Conservation (phyloP, 2,113 vertebrate genomes). For the Nipponia nippon region DNA sequence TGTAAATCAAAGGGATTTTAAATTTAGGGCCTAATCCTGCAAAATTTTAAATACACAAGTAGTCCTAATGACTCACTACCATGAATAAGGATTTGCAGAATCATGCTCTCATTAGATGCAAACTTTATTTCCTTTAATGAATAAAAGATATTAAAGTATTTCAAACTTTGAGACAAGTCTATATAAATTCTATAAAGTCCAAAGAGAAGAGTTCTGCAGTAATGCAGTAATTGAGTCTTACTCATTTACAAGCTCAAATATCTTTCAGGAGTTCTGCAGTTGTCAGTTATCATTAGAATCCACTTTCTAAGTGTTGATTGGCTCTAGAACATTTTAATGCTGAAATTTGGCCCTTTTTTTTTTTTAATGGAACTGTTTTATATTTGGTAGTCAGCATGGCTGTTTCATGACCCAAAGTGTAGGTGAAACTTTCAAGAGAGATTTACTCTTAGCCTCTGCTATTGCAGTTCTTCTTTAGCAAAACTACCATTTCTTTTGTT, state of each 20-base stretch:
- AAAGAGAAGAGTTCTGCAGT: not conserved
- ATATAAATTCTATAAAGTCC: not conserved
- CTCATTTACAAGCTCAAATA: not conserved
- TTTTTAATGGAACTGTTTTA: not conserved
- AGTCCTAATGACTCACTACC: not conserved
- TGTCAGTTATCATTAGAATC: constrained; percentile 3
- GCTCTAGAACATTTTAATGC: not conserved
- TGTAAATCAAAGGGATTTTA: constrained; percentile 33
- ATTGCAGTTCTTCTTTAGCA: not conserved
- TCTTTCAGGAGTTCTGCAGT: not conserved
- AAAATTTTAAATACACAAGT: constrained; percentile 29
- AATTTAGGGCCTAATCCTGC: constrained; percentile 24
- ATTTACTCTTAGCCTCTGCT: not conserved
- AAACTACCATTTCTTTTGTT: not conserved
- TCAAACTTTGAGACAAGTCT: not conserved
- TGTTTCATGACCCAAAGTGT: not conserved
- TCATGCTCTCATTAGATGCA: not conserved
- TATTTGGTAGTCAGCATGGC: not conserved
- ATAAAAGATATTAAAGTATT: not conserved
- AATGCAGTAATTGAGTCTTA: not conserved
- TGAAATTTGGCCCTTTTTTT: not conserved
- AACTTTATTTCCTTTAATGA: not conserved
- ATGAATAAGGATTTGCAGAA: not conserved
- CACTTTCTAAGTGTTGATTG: not conserved
- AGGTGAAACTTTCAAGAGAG: not conserved